Percentiles rank a stretch among this genome's conserved stretches.
Evolutionary conservation across 2,113 vertebrate genomes (phyloP).

Genomic region (Empidonax traillii): DNA sequence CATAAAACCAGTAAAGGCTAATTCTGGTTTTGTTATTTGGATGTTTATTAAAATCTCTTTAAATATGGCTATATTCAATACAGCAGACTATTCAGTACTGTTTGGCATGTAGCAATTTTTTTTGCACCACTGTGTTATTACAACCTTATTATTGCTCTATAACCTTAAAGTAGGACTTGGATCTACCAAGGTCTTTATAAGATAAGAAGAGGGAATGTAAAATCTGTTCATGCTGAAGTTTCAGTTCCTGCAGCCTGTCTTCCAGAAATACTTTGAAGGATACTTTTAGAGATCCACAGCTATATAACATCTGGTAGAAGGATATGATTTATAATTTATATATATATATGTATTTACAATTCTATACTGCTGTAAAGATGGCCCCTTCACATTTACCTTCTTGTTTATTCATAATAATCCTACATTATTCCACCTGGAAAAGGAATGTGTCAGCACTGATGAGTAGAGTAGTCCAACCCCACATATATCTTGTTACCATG

Average conservation of each 20-base stretch:
- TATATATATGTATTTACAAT: background rate
- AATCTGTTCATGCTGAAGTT: background rate
- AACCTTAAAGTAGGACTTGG: background rate
- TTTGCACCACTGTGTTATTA: background rate
- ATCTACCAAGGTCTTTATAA: background rate
- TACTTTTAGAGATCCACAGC: background rate
- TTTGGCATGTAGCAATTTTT: background rate
- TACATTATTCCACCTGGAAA: background rate
- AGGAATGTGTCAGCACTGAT: background rate
- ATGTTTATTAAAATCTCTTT: background rate
- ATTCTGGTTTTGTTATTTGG: background rate
- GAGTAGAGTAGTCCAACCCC: background rate
- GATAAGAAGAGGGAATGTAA: background rate
- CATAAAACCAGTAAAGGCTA: background rate
- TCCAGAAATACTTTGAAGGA: background rate
- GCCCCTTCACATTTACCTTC: background rate
- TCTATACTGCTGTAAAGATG: background rate
- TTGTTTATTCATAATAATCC: background rate
- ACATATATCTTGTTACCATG: background rate
- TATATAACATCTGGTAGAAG: background rate
- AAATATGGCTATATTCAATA: background rate
- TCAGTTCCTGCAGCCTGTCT: background rate
- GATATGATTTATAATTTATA: background rate
- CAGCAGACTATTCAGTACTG: background rate
- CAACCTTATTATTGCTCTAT: background rate